Percentiles rank a stretch among this genome's conserved stretches.
These are phyloP conservation scores for Galleria mellonella DNA, from an alignment of 1,140 invertebrate species.

Conservation along the genomic window DNA sequence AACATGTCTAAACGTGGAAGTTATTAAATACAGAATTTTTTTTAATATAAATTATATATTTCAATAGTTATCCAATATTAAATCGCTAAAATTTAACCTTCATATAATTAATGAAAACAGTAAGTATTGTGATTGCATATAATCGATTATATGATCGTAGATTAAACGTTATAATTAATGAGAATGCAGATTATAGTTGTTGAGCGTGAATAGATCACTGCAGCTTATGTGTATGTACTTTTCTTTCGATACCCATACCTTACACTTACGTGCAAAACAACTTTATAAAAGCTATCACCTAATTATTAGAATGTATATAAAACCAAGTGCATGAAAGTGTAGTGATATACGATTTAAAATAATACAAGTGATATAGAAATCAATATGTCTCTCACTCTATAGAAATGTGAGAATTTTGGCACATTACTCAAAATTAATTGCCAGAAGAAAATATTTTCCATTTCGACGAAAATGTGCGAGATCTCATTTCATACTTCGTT, in stretches of 20 bases:
- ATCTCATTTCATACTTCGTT: too few relatives aligned
- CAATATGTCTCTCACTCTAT: not conserved
- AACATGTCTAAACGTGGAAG: not conserved
- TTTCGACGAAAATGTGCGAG: too few relatives aligned
- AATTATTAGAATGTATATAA: not conserved
- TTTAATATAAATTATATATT: not conserved
- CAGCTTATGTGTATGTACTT: not conserved
- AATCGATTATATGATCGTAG: too few relatives aligned
- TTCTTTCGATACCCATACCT: constrained; percentile 1
- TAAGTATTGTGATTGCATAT: too few relatives aligned
- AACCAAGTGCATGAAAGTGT: not conserved
- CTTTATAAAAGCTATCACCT: not conserved
- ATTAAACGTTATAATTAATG: too few relatives aligned
- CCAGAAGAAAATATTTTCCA: too few relatives aligned
- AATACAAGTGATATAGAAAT: too few relatives aligned
- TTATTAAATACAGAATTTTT: not conserved
- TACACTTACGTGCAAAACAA: constrained; percentile 1
- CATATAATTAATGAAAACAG: too few relatives aligned
- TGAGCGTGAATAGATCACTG: constrained; percentile 1
- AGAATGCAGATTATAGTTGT: not conserved
- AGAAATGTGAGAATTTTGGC: constrained; percentile 29
- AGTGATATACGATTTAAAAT: not conserved
- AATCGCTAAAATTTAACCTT: too few relatives aligned
- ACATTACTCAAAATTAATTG: constrained; percentile 25
- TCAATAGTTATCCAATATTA: too few relatives aligned